Conservation (phyloP, 2,888 invertebrate species). For the Pollenia labialis region DNA sequence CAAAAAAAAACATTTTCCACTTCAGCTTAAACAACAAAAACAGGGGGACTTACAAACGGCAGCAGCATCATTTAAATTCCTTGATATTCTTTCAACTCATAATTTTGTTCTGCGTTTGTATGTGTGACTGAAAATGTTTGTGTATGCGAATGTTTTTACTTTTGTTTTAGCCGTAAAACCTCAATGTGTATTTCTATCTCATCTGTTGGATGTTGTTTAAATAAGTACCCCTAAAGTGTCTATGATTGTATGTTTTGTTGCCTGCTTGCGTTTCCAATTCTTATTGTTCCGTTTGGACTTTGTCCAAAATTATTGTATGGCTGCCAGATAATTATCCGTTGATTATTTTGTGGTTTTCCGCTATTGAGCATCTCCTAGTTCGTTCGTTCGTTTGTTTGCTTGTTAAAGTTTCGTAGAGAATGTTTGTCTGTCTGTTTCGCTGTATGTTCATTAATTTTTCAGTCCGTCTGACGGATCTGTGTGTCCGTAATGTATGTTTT, state of each 20-base stretch:
- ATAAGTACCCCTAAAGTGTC: slow-evolving; percentile 33
- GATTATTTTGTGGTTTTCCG: slow-evolving; percentile 83
- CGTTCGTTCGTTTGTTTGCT: slow-evolving; percentile 66
- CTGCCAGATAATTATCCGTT: slow-evolving; percentile 82
- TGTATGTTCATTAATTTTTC: slow-evolving; percentile 8
- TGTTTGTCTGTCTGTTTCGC: slow-evolving; percentile 3
- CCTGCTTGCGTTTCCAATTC: slow-evolving; percentile 46
- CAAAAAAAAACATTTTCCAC: slow-evolving; percentile 49
- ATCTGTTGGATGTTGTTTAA: slow-evolving; percentile 25
- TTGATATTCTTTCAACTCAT: slow-evolving; percentile 60
- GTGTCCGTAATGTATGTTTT: slow-evolving; percentile 51
- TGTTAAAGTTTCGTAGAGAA: slow-evolving; percentile 13
- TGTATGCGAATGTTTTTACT: background rate
- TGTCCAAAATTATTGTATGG: slow-evolving; percentile 73
- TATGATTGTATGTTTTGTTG: slow-evolving; percentile 53
- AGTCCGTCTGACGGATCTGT: slow-evolving; percentile 22
- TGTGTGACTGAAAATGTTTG: background rate
- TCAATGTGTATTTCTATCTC: slow-evolving; percentile 50
- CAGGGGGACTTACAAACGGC: background rate
- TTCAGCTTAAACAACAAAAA: slow-evolving; percentile 44
- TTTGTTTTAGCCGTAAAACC: slow-evolving; percentile 12
- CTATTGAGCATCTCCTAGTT: slow-evolving; percentile 76
- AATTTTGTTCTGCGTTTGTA: slow-evolving; percentile 36
- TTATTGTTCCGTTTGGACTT: slow-evolving; percentile 66
- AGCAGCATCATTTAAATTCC: slow-evolving; percentile 63